A percentile compares a stretch with the other conserved stretches of the same genome.
Evolutionary conservation across 2,888 invertebrate species (phyloP).

Genomic region (Drosophila ezoana): DNA sequence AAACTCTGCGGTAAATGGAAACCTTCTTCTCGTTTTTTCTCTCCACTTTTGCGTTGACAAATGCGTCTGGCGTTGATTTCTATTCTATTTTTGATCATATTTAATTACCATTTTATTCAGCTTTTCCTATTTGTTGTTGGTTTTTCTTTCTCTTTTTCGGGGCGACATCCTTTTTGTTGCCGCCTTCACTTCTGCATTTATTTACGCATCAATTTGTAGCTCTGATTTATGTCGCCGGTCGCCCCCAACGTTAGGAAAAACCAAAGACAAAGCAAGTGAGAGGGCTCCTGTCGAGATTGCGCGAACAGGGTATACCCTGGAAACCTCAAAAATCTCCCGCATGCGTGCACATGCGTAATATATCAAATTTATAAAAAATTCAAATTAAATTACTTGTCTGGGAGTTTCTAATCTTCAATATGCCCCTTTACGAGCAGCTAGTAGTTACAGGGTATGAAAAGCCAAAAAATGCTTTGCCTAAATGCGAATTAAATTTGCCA

Average conservation of each 20-base stretch:
- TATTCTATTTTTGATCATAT: conserved; percentile 71
- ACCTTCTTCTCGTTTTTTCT: conserved; percentile 36
- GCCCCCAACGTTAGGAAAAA: conserved; percentile 23
- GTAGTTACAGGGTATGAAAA: conserved; percentile 1
- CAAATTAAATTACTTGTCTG: background rate
- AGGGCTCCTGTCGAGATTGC: background rate
- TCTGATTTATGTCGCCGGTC: conserved; percentile 75
- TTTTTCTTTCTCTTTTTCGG: conserved; percentile 2
- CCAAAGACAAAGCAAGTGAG: conserved; percentile 8
- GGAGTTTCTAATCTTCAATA: too few relatives aligned
- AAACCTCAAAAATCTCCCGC: too few relatives aligned
- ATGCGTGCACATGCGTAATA: too few relatives aligned
- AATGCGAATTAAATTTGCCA: conserved; percentile 73
- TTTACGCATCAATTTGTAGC: conserved; percentile 77
- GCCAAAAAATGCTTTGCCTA: conserved; percentile 47
- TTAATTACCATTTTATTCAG: conserved; percentile 69
- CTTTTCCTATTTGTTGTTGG: conserved; percentile 17
- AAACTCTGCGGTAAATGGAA: conserved; percentile 54
- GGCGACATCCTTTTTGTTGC: conserved; percentile 56
- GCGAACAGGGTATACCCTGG: background rate
- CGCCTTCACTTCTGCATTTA: conserved; percentile 51
- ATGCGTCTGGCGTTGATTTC: conserved; percentile 30
- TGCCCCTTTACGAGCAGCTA: background rate
- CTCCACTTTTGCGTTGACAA: conserved; percentile 20
- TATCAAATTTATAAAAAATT: background rate